These are phyloP conservation scores for Ctenicera cuprea DNA, from an alignment of 2,888 invertebrate species.

Conservation along the genomic window DNA sequence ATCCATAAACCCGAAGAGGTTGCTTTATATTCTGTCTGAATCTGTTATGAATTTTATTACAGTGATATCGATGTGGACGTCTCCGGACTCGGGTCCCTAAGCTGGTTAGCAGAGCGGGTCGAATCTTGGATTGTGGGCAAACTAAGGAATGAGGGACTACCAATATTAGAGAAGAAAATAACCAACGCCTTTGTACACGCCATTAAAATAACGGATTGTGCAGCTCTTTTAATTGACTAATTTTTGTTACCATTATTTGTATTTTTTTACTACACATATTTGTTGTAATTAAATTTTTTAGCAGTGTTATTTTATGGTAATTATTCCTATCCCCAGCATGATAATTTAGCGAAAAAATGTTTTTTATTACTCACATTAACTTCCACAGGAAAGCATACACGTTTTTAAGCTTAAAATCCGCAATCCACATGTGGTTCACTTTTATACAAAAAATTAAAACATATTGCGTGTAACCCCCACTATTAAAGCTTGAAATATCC, in stretches of 20 bases:
- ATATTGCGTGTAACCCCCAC: neutral
- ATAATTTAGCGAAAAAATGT: too few species aligned
- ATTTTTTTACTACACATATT: too few species aligned
- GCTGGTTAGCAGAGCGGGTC: slow-evolving; percentile 65
- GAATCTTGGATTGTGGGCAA: slow-evolving; percentile 66
- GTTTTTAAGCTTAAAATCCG: too few species aligned
- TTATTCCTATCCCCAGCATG: too few species aligned
- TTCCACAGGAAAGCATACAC: too few species aligned
- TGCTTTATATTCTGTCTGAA: slow-evolving; percentile 14
- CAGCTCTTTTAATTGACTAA: slow-evolving; percentile 39
- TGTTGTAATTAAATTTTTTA: too few species aligned
- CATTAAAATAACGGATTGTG: slow-evolving; percentile 60
- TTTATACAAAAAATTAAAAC: neutral
- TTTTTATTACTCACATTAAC: too few species aligned
- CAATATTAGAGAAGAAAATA: slow-evolving; percentile 63
- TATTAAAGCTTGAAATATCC: too few species aligned
- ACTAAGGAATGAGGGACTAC: slow-evolving; percentile 62
- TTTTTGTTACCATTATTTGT: too few species aligned
- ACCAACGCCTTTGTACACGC: slow-evolving; percentile 64
- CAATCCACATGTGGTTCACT: neutral
- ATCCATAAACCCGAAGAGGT: neutral
- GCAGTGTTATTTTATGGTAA: neutral
- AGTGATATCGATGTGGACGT: slow-evolving; percentile 68
- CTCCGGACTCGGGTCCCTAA: slow-evolving; percentile 67
- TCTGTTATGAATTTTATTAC: slow-evolving; percentile 51